A percentile compares a stretch with the other conserved stretches of the same genome.
phyloP scores from a whole-genome alignment of 1,140 invertebrate species.

The Marisa cornuarietis region DNA sequence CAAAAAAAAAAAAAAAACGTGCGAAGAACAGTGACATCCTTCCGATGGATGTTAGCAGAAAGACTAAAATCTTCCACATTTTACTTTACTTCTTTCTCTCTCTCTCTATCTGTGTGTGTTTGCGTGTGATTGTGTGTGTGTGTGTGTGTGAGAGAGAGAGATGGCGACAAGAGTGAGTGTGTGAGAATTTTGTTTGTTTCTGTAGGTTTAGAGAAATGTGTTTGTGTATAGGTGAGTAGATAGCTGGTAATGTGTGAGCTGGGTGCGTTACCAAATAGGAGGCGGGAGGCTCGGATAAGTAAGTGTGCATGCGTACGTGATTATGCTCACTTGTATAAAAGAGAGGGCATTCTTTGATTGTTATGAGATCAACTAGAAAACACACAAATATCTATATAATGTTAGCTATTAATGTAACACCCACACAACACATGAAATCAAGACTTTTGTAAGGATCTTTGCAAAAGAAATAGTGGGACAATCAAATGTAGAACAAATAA shows the following conservation, averaged over 20 bases:
- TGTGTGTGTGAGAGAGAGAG: constrained; percentile 5
- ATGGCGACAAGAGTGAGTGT: too few species aligned
- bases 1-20: too few species aligned
- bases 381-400: not conserved
- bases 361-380: too few species aligned
- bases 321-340: not conserved
- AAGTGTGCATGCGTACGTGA: not conserved
- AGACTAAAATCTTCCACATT: too few species aligned
- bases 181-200: not conserved
- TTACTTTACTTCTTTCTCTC: too few species aligned
- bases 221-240: not conserved
- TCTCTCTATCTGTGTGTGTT: constrained; percentile 11
- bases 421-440: too few species aligned
- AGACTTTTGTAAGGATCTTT: not conserved
- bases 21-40: too few species aligned
- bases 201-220: not conserved
- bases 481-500: not conserved
- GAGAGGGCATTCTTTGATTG: not conserved
- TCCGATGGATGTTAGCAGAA: too few species aligned
- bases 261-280: not conserved
- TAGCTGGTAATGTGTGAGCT: not conserved
- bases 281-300: not conserved
- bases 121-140: constrained; percentile 7
- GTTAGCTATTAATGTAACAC: too few species aligned
- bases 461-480: not conserved